Percentiles rank a stretch among this genome's conserved stretches.
Conservation (phyloP, 2,797 vertebrate species). For the Percopsis omiscomaycus region DNA sequence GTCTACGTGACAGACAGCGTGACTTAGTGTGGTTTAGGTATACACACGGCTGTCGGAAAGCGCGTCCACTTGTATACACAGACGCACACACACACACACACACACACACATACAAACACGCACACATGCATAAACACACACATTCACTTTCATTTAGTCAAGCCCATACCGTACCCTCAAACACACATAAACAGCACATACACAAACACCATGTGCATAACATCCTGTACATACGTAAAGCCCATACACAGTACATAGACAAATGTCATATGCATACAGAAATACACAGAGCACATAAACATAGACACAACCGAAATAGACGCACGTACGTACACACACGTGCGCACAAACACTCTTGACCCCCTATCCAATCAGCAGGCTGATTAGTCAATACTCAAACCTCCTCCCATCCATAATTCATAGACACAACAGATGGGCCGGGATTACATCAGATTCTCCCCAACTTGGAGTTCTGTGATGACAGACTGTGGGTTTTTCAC, state of each 20-base stretch:
- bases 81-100: neutral
- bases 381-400: slow-evolving; percentile 47
- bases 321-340: neutral
- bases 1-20: no score
- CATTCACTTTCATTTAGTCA: no score
- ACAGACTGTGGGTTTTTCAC: slow-evolving; percentile 3
- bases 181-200: neutral
- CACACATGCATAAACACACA: slow-evolving; percentile 2
- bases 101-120: slow-evolving; percentile 3
- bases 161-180: no score
- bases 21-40: no score
- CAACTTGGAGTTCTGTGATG: slow-evolving; percentile 4
- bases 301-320: no score
- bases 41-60: no score
- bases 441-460: slow-evolving; percentile 32
- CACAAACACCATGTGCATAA: neutral
- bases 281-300: no score
- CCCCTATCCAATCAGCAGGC: slow-evolving; percentile 44
- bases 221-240: no score
- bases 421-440: slow-evolving; percentile 50
- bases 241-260: no score
- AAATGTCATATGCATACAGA: no score
- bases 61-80: neutral
- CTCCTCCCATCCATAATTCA: slow-evolving; percentile 60
- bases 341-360: neutral